Evolutionary conservation across 92 coral and sea anemone species (phyloP).

Genomic region (Scolanthus callimorphus): DNA sequence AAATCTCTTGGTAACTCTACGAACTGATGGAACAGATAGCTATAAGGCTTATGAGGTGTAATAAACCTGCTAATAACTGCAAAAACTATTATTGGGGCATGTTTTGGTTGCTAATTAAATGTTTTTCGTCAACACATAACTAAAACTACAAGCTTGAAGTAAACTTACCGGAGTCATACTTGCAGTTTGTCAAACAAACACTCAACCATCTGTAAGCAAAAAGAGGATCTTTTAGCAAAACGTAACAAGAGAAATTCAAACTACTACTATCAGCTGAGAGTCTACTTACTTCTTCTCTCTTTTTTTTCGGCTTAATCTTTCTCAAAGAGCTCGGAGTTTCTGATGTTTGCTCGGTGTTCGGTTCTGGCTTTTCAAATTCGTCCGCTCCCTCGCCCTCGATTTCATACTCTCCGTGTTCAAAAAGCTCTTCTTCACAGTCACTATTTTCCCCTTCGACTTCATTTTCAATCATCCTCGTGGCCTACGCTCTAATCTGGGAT

Average conservation of each 20-base stretch:
- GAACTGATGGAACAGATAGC: conserved; percentile 41
- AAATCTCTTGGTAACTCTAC: conserved; percentile 86
- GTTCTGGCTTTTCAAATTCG: conserved; percentile 24
- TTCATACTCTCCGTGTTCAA: conserved; percentile 71
- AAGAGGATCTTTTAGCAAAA: not conserved
- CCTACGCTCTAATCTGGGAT: not conserved
- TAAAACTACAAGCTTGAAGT: not conserved
- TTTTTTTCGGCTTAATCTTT: conserved; percentile 82
- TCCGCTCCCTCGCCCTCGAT: conserved; percentile 89
- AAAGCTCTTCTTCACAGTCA: conserved; percentile 66
- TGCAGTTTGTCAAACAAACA: conserved; percentile 85
- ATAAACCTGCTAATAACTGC: not conserved
- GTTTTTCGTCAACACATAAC: not conserved
- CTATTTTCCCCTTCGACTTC: conserved; percentile 84
- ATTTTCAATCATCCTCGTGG: conserved; percentile 72
- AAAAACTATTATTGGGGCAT: not conserved
- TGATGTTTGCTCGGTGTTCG: conserved; percentile 35
- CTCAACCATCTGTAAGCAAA: conserved; percentile 74
- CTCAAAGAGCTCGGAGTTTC: conserved; percentile 52
- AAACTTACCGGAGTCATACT: conserved; percentile 94
- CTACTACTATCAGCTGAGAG: not conserved
- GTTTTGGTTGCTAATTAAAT: not conserved
- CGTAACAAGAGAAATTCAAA: not conserved
- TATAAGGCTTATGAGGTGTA: not conserved
- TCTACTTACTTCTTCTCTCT: conserved; percentile 74